Percentiles rank a stretch among this genome's conserved stretches.
phyloP scores from a whole-genome alignment of 2,113 vertebrate species.

The Esox niger region DNA sequence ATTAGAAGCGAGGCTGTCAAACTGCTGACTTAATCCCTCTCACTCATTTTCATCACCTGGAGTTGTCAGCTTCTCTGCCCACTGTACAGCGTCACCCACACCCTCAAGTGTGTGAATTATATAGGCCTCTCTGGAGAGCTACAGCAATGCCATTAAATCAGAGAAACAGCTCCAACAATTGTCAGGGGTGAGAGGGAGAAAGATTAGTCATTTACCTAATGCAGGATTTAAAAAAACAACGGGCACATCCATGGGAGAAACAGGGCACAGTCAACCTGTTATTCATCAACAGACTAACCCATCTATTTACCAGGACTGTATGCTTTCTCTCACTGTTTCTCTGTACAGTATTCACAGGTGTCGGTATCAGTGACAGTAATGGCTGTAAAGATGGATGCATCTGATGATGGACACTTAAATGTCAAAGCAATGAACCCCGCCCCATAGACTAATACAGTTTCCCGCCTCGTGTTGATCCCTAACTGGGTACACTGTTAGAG shows the following conservation, averaged over 20 bases:
- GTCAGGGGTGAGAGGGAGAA: not conserved
- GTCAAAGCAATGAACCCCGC: not conserved
- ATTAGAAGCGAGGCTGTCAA: conserved; percentile 51
- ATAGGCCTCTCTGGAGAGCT: conserved; percentile 7
- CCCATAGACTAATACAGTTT: not conserved
- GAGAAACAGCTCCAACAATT: conserved; percentile 29
- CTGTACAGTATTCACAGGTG: not conserved
- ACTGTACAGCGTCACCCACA: conserved; percentile 9
- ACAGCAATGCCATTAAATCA: conserved; percentile 31
- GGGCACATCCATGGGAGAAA: conserved; percentile 23
- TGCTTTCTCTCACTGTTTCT: not conserved
- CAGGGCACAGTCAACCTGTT: not conserved
- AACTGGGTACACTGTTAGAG: conserved; percentile 16
- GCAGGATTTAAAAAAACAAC: not conserved
- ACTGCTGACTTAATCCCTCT: conserved; percentile 55
- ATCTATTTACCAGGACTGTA: too few species aligned
- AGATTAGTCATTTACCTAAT: not conserved
- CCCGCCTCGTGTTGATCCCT: conserved; percentile 8
- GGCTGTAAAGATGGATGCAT: not conserved
- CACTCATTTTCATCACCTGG: conserved; percentile 60
- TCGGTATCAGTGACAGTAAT: conserved; percentile 1
- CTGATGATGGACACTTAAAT: conserved; percentile 15
- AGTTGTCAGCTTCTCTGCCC: conserved; percentile 1
- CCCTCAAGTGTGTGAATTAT: conserved; percentile 30
- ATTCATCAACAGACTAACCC: too few species aligned